Percentiles rank a stretch among this genome's conserved stretches.
Conservation (phyloP, 1,140 invertebrate species). For the Drosophila bocki region DNA sequence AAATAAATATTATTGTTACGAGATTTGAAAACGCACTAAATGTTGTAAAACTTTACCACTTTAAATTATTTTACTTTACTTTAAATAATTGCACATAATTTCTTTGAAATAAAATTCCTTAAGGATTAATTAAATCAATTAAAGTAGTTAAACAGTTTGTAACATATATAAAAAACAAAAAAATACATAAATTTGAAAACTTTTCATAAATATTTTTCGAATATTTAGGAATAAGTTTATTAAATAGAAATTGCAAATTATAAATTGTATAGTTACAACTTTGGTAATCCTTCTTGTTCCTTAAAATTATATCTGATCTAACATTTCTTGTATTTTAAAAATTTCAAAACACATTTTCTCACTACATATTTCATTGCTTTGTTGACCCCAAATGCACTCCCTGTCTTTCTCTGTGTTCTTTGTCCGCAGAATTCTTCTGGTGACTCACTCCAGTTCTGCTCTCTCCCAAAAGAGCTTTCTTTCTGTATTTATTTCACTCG, state of each 20-base stretch:
- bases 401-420: constrained; percentile 13
- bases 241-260: no score
- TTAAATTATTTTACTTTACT: no score
- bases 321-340: neutral
- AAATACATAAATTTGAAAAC: neutral
- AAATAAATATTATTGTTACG: no score
- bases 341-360: neutral
- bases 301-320: neutral
- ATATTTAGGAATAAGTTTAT: no score
- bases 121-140: no score
- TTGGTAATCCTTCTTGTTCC: no score
- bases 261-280: no score
- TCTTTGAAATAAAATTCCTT: no score
- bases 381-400: constrained; percentile 5
- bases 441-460: constrained; percentile 14
- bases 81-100: no score
- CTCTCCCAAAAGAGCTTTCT: constrained; percentile 31
- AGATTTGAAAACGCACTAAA: no score
- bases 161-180: neutral
- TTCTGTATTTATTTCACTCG: constrained; percentile 1
- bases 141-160: no score
- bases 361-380: neutral
- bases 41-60: no score
- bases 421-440: constrained; percentile 33
- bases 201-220: neutral